A percentile compares a stretch with the other conserved stretches of the same genome.
Conservation (phyloP, 2,888 invertebrate species). For the Ametastegia equiseti region DNA sequence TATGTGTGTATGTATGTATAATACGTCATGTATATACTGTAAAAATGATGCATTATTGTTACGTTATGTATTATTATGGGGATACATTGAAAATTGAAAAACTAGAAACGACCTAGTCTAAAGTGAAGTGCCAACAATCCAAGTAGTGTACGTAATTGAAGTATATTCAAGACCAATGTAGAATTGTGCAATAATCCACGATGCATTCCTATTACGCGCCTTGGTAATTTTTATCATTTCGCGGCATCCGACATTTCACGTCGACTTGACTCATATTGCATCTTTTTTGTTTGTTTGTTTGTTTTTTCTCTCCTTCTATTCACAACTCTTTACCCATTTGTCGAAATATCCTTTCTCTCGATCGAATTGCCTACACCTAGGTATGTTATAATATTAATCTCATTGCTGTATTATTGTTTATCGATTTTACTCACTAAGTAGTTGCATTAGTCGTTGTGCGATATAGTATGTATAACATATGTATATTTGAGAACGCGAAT, state of each 20-base stretch:
- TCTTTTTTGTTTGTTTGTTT: neutral
- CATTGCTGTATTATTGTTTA: neutral
- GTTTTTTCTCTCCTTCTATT: neutral
- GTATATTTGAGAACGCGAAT: neutral
- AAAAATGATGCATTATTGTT: slow-evolving; percentile 39
- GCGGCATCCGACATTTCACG: neutral
- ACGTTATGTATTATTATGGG: neutral
- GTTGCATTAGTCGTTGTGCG: neutral
- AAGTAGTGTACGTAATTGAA: slow-evolving; percentile 36
- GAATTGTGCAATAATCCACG: slow-evolving; percentile 22
- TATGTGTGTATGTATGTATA: neutral
- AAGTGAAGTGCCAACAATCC: slow-evolving; percentile 24
- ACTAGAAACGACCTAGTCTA: slow-evolving; percentile 43
- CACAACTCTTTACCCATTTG: neutral
- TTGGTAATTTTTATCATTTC: slow-evolving; percentile 14
- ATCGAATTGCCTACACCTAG: neutral
- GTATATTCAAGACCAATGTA: slow-evolving; percentile 33
- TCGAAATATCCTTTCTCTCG: neutral
- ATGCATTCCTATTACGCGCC: slow-evolving; percentile 1
- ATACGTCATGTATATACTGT: slow-evolving; percentile 1
- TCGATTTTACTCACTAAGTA: neutral
- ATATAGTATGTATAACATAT: neutral
- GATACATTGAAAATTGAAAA: slow-evolving; percentile 45
- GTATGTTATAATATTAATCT: neutral
- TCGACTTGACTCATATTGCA: slow-evolving; percentile 33